A percentile compares a stretch with the other conserved stretches of the same genome.
Conservation (phyloP, 2,797 vertebrate genomes). For the Lindbergichthys nudifrons region DNA sequence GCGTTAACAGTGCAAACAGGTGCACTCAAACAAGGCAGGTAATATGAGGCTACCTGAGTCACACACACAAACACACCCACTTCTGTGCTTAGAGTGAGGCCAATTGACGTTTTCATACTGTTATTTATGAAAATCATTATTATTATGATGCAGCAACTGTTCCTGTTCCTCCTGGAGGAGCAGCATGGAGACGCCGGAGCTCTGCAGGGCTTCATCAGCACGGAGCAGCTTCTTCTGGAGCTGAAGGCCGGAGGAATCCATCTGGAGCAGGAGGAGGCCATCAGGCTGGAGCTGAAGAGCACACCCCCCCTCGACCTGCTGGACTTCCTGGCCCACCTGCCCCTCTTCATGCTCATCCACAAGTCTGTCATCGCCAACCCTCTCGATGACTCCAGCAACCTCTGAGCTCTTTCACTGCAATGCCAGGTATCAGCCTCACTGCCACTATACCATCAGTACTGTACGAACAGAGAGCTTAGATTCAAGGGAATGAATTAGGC, state of each 20-base stretch:
- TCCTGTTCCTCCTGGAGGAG: conserved; percentile 84
- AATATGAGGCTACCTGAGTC: conserved; percentile 86
- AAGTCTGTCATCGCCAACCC: conserved; percentile 80
- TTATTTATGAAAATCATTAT: conserved; percentile 74
- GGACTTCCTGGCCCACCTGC: conserved; percentile 82
- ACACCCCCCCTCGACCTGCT: conserved; percentile 76
- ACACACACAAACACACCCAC: conserved; percentile 32
- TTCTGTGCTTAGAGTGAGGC: not conserved
- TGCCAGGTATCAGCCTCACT: conserved; percentile 2
- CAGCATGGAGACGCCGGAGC: conserved; percentile 60
- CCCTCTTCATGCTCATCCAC: conserved; percentile 83
- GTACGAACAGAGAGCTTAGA: not conserved
- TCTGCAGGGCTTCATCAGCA: conserved; percentile 71
- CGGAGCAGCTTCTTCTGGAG: conserved; percentile 81
- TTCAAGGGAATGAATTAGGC: not conserved
- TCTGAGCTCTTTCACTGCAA: conserved; percentile 57
- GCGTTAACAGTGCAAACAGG: conserved; percentile 97
- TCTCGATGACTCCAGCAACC: conserved; percentile 67
- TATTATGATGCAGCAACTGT: conserved; percentile 79
- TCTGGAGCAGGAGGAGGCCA: conserved; percentile 64
- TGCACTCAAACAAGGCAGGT: conserved; percentile 91
- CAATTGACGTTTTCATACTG: conserved; percentile 8
- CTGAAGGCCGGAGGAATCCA: conserved; percentile 80
- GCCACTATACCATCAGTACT: not conserved
- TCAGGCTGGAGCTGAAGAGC: conserved; percentile 66